Percentiles rank a stretch among this genome's conserved stretches.
phyloP scores from a whole-genome alignment of 2,113 vertebrate species.

The Brevimyrus niger region DNA sequence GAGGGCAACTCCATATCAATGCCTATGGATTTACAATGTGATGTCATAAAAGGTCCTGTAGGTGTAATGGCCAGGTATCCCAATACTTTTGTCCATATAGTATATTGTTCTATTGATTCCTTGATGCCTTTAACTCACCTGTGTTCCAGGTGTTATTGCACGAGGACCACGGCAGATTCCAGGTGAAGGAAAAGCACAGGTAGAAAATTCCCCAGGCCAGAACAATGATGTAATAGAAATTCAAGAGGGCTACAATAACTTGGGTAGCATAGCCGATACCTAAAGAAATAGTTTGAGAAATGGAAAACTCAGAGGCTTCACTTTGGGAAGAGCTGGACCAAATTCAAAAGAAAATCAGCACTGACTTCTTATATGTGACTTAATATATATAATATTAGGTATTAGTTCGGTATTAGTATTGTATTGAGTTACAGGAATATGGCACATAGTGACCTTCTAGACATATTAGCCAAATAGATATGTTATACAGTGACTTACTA shows the following conservation, averaged over 20 bases:
- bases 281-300: conserved; percentile 33
- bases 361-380: not conserved
- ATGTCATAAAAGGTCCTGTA: not conserved
- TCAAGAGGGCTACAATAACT: conserved; percentile 77
- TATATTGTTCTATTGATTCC: not conserved
- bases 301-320: not conserved
- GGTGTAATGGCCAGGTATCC: not conserved
- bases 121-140: conserved; percentile 52
- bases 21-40: not conserved
- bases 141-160: conserved; percentile 91
- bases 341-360: not conserved
- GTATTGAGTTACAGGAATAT: not conserved
- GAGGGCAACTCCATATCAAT: not conserved
- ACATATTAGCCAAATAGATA: not conserved
- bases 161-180: conserved; percentile 82
- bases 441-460: not conserved
- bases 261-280: conserved; percentile 90
- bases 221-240: conserved; percentile 88
- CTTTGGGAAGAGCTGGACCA: not conserved
- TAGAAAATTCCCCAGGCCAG: conserved; percentile 93
- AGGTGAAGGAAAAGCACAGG: conserved; percentile 80
- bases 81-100: not conserved
- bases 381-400: not conserved
- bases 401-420: not conserved
- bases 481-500: not conserved